Percentiles rank a stretch among this genome's conserved stretches.
Evolutionary conservation across 2,797 vertebrate species (phyloP).

Genomic region (Enteromius radiatus): DNA sequence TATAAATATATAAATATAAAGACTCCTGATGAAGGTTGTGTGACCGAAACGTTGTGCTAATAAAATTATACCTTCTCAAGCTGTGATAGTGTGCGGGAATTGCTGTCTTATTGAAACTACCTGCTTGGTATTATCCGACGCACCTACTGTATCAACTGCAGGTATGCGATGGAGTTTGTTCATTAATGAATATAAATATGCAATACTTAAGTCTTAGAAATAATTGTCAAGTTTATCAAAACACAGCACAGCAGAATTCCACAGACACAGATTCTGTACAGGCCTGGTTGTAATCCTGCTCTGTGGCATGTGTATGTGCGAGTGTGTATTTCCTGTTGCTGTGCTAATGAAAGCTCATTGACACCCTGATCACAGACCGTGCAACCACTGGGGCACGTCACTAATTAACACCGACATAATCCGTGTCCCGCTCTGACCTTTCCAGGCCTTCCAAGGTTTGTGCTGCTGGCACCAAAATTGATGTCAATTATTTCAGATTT

Average conservation of each 20-base stretch:
- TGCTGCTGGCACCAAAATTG: constrained; percentile 24
- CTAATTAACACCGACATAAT: constrained; percentile 54
- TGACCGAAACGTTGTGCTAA: no score
- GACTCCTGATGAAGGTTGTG: no score
- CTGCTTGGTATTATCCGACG: no score
- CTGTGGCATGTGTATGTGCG: neutral
- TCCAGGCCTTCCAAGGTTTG: constrained; percentile 26
- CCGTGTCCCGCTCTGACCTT: constrained; percentile 45
- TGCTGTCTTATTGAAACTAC: no score
- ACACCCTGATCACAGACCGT: constrained; percentile 47
- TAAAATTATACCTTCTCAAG: no score
- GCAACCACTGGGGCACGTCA: constrained; percentile 45
- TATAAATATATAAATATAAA: neutral
- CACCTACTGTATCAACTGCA: no score
- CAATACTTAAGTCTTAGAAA: neutral
- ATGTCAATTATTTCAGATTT: constrained; percentile 38
- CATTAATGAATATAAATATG: neutral
- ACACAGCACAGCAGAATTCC: neutral
- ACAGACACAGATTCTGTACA: neutral
- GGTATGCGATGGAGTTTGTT: no score
- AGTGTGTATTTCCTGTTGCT: constrained; percentile 47
- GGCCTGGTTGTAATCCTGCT: neutral
- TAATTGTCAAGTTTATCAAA: neutral
- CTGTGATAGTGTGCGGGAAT: no score
- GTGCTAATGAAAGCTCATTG: constrained; percentile 54